Conservation (phyloP, 2,113 vertebrate genomes). For the Conger conger region DNA sequence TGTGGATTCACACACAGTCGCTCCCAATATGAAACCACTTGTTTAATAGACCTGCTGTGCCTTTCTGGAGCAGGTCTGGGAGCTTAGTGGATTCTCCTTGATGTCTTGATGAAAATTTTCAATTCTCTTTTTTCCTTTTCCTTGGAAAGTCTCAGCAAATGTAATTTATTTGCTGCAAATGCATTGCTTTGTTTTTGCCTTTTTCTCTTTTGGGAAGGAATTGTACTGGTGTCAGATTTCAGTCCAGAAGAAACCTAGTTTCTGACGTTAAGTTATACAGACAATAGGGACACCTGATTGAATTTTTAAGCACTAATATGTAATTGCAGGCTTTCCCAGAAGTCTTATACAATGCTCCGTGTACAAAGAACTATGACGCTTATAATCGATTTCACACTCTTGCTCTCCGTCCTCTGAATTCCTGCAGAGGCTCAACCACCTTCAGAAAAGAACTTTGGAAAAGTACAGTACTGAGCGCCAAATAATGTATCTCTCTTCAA, state of each 20-base stretch:
- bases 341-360: neutral
- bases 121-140: neutral
- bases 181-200: neutral
- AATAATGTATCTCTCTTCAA: conserved; percentile 6
- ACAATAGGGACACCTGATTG: neutral
- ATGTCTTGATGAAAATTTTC: conserved; percentile 12
- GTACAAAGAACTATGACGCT: conserved; percentile 17
- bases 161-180: conserved; percentile 18
- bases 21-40: neutral
- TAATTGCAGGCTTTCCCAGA: conserved; percentile 19
- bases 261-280: conserved; percentile 4
- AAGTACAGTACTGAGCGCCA: neutral
- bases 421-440: neutral
- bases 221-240: neutral
- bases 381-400: neutral
- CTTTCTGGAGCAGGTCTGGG: conserved; percentile 24
- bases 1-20: neutral
- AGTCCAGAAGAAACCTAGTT: conserved; percentile 6
- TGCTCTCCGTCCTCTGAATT: neutral
- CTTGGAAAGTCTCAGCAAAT: neutral
- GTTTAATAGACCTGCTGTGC: conserved; percentile 1
- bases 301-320: conserved; percentile 24
- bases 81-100: neutral
- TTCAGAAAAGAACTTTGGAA: neutral
- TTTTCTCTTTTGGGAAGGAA: neutral